phyloP scores from a whole-genome alignment of 2,888 invertebrate genomes.

The Chloroclysta siterata region DNA sequence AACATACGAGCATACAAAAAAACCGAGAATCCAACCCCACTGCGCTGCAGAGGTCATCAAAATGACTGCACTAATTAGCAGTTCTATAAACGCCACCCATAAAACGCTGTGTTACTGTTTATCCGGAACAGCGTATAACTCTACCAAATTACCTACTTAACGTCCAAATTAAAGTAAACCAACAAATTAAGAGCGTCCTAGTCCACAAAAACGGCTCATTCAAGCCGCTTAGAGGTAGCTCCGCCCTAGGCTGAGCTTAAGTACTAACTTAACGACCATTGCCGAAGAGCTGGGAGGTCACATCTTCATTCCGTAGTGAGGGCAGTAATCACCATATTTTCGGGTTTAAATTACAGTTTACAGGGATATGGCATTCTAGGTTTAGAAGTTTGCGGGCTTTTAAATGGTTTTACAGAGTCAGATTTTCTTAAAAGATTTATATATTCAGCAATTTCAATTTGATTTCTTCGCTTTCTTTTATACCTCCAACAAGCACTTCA shows the following conservation, averaged over 20 bases:
- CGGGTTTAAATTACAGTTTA: slow-evolving; percentile 6
- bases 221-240: slow-evolving; percentile 18
- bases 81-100: neutral
- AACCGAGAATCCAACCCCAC: neutral
- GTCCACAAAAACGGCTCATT: slow-evolving; percentile 21
- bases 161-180: slow-evolving; percentile 17
- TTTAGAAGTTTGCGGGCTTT: neutral
- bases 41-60: neutral
- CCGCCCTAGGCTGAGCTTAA: slow-evolving; percentile 20
- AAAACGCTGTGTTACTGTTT: neutral
- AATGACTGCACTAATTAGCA: neutral
- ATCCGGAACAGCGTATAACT: slow-evolving; percentile 2
- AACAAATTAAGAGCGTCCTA: slow-evolving; percentile 14
- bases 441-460: no score
- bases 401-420: neutral
- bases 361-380: neutral
- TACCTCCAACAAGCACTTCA: no score
- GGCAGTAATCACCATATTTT: slow-evolving; percentile 25
- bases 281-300: slow-evolving; percentile 8
- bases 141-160: slow-evolving; percentile 5
- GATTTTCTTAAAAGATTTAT: no score
- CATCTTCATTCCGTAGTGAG: slow-evolving; percentile 21
- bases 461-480: no score
- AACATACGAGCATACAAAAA: no score
- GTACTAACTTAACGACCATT: slow-evolving; percentile 27